Conservation (phyloP, 2,797 vertebrate species). For the Alectoris magna region DNA sequence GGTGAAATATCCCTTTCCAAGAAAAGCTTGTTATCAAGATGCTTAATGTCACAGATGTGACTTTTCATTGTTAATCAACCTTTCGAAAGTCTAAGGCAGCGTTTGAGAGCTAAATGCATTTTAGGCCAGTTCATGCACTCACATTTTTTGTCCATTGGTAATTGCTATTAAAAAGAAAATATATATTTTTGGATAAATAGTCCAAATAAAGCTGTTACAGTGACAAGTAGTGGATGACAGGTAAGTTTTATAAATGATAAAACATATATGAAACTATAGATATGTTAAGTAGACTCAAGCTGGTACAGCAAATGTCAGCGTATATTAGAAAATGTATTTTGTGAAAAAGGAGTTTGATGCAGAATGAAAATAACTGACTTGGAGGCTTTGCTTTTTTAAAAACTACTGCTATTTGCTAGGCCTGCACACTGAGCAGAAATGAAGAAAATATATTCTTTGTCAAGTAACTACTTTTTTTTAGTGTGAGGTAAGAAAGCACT, state of each 20-base stretch:
- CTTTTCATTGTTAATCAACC: too few species aligned
- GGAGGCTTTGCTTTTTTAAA: background rate
- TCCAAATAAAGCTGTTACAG: background rate
- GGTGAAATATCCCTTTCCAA: too few species aligned
- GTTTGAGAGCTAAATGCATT: too few species aligned
- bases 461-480: background rate
- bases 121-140: too few species aligned
- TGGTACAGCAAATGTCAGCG: background rate
- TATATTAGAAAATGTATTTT: background rate
- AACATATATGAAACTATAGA: background rate
- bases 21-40: too few species aligned
- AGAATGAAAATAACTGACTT: background rate
- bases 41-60: too few species aligned
- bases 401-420: background rate
- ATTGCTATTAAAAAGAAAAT: too few species aligned
- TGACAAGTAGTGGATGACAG: background rate
- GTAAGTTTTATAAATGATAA: background rate
- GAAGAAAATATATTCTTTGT: background rate
- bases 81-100: too few species aligned
- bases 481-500: background rate
- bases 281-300: background rate
- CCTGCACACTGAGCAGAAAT: background rate
- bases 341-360: background rate
- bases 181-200: too few species aligned
- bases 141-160: too few species aligned